Base-by-base conservation (phyloP, 1,140 invertebrate species). In the Anastrepha obliqua region DNA sequence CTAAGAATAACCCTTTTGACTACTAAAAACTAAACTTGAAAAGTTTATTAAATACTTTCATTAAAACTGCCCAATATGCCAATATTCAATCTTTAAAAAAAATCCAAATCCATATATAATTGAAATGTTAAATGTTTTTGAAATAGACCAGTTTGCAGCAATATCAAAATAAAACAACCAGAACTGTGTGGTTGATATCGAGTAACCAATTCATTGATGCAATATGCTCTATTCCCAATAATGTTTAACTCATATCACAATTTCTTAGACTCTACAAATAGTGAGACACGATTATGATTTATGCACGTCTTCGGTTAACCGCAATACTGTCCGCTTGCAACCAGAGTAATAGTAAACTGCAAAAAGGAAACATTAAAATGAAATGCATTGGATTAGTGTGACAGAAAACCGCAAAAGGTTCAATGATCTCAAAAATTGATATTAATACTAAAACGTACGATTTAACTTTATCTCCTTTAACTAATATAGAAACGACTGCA, bases 221-320 rank as follows among this genome's bases (percentile, higher is more conserved):
- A 55, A 81, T 11, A 47, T n/a, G n/a, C 17, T 55, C 47, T 20
- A 81, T 81, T 81, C n/a, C 20, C 74, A 81, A 81, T 55, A 3
- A 81, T 20, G 8, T 81, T 11, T 55, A 81, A 51, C 51, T 81
- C 47, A 58, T 81, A 20, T 81, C 11, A 29, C 74, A 20, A 55
- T 81, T 81, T 81, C 44, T 55, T 81, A 81, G 74, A 29, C 90
- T 90, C 90, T 92, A 92, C 91, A 91, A 92, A 92, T 92, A 92
- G 91, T 92, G 90, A 92, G 91, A 92, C 91, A 92, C 91, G 91
- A 91, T 92, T 89, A 92, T 91, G 91, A 92, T 92, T 92, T 92
- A 92, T 92, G 92, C 90, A 92, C 89, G 91, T 89, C 91, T 92
- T 92, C 88, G 91, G 91, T 92, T 92, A 92, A 92, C 91, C 91